A percentile compares a stretch with the other conserved stretches of the same genome.
Evolutionary conservation across 1,140 invertebrate species (phyloP).

Genomic region (Pectinophora gossypiella): DNA sequence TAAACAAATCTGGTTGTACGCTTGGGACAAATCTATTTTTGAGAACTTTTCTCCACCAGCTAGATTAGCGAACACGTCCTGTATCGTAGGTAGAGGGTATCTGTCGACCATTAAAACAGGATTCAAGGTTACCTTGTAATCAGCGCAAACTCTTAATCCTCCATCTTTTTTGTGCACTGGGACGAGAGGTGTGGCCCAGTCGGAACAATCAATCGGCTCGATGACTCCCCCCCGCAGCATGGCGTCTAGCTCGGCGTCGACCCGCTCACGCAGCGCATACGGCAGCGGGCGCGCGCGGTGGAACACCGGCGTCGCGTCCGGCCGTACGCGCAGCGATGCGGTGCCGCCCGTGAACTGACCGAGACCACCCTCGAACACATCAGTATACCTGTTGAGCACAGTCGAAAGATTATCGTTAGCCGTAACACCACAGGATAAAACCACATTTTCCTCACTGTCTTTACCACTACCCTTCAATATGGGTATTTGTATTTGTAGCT

Average conservation of each 20-base stretch:
- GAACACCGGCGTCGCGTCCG: constrained; percentile 16
- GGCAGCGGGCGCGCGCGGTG: constrained; percentile 15
- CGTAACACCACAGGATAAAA: no score
- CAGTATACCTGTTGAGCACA: constrained; percentile 13
- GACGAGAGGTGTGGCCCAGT: constrained; percentile 55
- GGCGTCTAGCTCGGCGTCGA: constrained; percentile 9
- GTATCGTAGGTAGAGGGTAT: constrained; percentile 34
- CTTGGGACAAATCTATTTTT: constrained; percentile 37
- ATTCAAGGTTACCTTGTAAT: constrained; percentile 32
- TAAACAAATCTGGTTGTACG: constrained; percentile 37
- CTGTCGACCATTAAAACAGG: constrained; percentile 31
- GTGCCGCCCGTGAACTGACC: constrained; percentile 14
- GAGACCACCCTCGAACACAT: constrained; percentile 8
- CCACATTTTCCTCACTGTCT: not conserved
- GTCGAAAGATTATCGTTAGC: no score
- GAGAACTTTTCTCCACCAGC: constrained; percentile 25
- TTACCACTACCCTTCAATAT: not conserved
- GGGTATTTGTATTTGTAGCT: constrained; percentile 12
- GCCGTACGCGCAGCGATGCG: constrained; percentile 9
- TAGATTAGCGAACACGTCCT: constrained; percentile 28
- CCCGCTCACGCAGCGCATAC: not conserved
- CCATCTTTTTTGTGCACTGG: constrained; percentile 47
- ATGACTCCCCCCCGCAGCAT: constrained; percentile 36
- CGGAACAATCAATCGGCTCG: constrained; percentile 25
- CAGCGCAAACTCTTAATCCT: constrained; percentile 52